Evolutionary conservation across 2,113 vertebrate species (phyloP).

Genomic region (Antennarius striatus): DNA sequence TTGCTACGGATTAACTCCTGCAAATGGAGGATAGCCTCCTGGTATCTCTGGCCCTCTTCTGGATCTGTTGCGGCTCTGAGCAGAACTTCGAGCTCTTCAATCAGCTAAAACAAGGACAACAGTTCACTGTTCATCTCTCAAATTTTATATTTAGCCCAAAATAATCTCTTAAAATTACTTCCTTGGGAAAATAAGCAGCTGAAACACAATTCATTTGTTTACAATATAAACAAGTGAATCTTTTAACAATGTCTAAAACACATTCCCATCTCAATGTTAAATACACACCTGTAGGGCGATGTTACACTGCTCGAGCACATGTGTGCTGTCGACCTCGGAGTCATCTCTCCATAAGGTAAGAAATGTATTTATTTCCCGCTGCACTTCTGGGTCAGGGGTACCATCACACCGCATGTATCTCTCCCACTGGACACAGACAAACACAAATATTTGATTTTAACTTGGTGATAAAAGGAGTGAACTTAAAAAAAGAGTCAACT

Average conservation of each 20-base stretch:
- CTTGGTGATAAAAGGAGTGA: no score
- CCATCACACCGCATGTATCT: constrained; percentile 86
- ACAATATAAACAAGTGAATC: no score
- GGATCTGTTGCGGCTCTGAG: constrained; percentile 72
- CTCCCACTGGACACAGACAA: constrained; percentile 83
- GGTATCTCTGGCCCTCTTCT: constrained; percentile 66
- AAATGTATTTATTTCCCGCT: constrained; percentile 87
- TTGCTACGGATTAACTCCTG: constrained; percentile 83
- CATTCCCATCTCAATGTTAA: no score
- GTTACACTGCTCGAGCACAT: constrained; percentile 79
- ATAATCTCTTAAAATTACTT: background rate
- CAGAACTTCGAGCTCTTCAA: constrained; percentile 82
- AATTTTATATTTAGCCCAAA: background rate
- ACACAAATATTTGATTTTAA: background rate
- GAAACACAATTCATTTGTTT: no score
- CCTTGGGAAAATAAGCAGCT: no score
- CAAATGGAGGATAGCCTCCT: constrained; percentile 75
- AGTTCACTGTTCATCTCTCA: no score
- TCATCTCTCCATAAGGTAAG: constrained; percentile 88
- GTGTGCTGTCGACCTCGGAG: constrained; percentile 70
- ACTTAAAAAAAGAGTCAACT: no score
- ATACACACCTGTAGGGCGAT: constrained; percentile 81
- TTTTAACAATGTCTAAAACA: no score
- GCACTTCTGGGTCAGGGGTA: constrained; percentile 85
- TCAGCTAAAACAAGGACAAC: constrained; percentile 74